Conservation (phyloP, 2,113 vertebrate genomes). For the Aegotheles bennettii region DNA sequence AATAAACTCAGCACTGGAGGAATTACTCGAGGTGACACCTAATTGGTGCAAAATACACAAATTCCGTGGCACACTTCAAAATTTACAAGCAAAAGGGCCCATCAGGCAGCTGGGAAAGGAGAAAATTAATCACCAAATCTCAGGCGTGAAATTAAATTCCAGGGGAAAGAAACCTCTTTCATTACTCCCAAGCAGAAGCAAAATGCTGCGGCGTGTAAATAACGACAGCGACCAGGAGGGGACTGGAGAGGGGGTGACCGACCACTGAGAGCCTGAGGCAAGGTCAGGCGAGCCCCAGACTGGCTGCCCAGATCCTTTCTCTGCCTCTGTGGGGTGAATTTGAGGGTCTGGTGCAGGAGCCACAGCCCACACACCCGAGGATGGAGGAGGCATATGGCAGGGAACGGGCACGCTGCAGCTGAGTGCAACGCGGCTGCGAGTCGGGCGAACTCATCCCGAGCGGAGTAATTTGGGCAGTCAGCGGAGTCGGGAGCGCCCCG, state of each 20-base stretch:
- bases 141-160: conserved; percentile 79
- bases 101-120: conserved; percentile 39
- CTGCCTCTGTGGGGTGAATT: background rate
- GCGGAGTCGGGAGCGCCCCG: background rate
- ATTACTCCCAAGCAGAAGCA: conserved; percentile 60
- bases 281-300: too few species aligned
- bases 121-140: conserved; percentile 74
- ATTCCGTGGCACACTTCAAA: conserved; percentile 64
- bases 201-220: conserved; percentile 31
- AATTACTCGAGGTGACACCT: conserved; percentile 72
- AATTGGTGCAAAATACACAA: conserved; percentile 74
- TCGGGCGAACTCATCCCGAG: background rate
- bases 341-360: fast-evolving
- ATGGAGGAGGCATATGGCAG: background rate
- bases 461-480: conserved; percentile 27
- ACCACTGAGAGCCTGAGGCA: too few species aligned
- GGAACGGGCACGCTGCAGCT: background rate
- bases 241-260: background rate
- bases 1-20: conserved; percentile 45
- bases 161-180: conserved; percentile 70
- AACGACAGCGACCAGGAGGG: background rate
- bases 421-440: background rate
- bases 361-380: background rate
- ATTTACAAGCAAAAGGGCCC: conserved; percentile 68
- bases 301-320: background rate